These are phyloP conservation scores for Syritta pipiens DNA, from an alignment of 2,888 invertebrate genomes.

Conservation along the genomic window DNA sequence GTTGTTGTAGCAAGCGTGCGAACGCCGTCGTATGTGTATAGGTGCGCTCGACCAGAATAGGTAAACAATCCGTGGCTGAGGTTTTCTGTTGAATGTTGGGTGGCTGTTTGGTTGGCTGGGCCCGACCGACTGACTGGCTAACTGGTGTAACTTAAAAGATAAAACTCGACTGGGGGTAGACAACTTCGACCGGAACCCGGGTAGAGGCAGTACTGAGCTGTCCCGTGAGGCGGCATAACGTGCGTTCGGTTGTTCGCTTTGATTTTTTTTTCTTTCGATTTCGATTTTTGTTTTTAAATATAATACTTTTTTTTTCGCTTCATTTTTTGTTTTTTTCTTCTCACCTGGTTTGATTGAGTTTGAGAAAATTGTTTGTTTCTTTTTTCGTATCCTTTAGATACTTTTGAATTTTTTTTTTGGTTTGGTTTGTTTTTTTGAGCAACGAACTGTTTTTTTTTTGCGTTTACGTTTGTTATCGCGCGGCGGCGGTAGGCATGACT, in stretches of 20 bases:
- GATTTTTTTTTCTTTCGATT: constrained; percentile 52
- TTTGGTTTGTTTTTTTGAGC: background rate
- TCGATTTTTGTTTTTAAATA: constrained; percentile 25
- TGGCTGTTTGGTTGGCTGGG: constrained; percentile 30
- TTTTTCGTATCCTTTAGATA: background rate
- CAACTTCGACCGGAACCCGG: constrained; percentile 66
- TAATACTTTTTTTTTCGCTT: constrained; percentile 13
- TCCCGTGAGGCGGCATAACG: constrained; percentile 69
- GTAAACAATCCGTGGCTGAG: constrained; percentile 62
- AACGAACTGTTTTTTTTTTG: constrained; percentile 7
- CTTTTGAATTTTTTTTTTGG: background rate
- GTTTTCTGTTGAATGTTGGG: constrained; percentile 59
- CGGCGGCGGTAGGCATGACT: constrained; percentile 36
- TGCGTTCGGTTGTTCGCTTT: constrained; percentile 62
- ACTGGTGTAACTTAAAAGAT: constrained; percentile 62
- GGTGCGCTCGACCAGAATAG: constrained; percentile 54
- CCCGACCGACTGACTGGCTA: constrained; percentile 9
- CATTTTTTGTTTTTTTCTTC: constrained; percentile 8
- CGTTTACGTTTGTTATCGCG: background rate
- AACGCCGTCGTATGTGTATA: constrained; percentile 11
- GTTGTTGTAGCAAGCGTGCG: constrained; percentile 14
- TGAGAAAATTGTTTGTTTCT: constrained; percentile 1
- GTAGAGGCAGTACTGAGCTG: constrained; percentile 68
- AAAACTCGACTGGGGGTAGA: constrained; percentile 67
- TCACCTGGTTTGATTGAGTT: constrained; percentile 19